These are phyloP conservation scores for Tetranychus truncatus DNA, from an alignment of 2,888 invertebrate genomes.

Conservation along the genomic window DNA sequence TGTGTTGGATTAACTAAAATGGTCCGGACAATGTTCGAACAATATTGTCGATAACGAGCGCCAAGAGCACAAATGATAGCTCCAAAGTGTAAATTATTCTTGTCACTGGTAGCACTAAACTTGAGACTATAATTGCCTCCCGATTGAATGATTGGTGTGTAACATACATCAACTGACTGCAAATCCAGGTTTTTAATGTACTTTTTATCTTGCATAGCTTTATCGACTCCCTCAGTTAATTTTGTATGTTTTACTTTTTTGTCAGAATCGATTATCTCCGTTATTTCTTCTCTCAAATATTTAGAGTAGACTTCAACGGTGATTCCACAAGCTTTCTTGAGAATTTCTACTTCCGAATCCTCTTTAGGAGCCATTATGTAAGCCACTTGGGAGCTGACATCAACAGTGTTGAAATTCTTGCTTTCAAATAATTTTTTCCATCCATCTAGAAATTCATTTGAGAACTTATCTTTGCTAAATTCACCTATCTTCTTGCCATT, in stretches of 20 bases:
- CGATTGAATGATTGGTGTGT: slow-evolving; percentile 95
- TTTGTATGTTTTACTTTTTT: slow-evolving; percentile 93
- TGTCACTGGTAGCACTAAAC: slow-evolving; percentile 83
- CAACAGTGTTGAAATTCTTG: slow-evolving; percentile 62
- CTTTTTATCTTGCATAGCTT: slow-evolving; percentile 82
- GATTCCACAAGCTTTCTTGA: slow-evolving; percentile 78
- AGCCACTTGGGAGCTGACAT: slow-evolving; percentile 65
- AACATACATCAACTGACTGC: slow-evolving; percentile 83
- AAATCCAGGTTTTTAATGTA: slow-evolving; percentile 77
- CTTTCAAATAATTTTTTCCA: slow-evolving; percentile 63
- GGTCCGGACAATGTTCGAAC: slow-evolving; percentile 90
- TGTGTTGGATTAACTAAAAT: slow-evolving; percentile 78
- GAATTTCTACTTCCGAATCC: slow-evolving; percentile 66
- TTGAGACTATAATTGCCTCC: slow-evolving; percentile 94
- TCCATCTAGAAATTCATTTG: slow-evolving; percentile 65
- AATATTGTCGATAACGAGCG: slow-evolving; percentile 86
- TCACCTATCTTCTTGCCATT: slow-evolving; percentile 71
- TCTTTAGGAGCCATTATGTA: slow-evolving; percentile 84
- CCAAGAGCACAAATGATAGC: slow-evolving; percentile 87
- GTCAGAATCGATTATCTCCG: slow-evolving; percentile 95
- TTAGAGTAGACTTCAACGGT: slow-evolving; percentile 89
- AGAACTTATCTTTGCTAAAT: slow-evolving; percentile 79
- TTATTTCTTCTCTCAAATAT: slow-evolving; percentile 87
- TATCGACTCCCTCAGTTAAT: slow-evolving; percentile 80
- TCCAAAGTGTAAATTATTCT: slow-evolving; percentile 82